Base-by-base conservation (phyloP, 2,797 vertebrate genomes). In the Pipistrellus pygmaeus region DNA sequence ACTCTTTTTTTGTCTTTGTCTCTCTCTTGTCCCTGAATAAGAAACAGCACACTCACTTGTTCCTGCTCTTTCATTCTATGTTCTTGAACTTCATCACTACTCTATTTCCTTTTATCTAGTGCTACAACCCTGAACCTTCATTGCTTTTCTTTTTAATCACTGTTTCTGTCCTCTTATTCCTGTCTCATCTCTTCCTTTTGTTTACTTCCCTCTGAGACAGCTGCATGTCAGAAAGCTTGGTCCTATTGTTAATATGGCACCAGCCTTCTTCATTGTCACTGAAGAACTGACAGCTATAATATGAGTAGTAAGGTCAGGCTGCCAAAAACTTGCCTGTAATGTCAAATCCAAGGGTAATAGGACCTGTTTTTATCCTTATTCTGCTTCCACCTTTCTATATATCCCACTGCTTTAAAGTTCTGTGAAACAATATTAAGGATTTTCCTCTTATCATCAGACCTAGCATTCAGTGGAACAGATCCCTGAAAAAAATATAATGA, bases 341-440 rank as follows among this genome's bases (percentile, higher is more conserved):
- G 46, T 64, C 60, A 83, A 38, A 86, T 30, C 1, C 23, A 85
- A 93, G 73, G 55, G 17, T 21, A 80, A 68, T 1, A 17, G 18
- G 7, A 17, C 69, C 48, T 81, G 32, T 15, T 80, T n/a, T 92
- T 35, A 81, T 75, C 20, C n/a, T 9, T 69, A 68, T 64, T 91
- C 14, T 51, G 25, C 23, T 90, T 91, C 30, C 18, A 57, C 85
- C 93, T 95, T 88, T 23, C 30, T 85, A 23, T 18, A n/a, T 30
- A 32, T 86, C 21, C 46, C 7, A 51, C 25, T 64, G 60, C 66
- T 96, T 94, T 91, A 89, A 84, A 90, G 14, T 95, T 89, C 66
- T 71, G 12, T 89, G 76, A 95, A 89, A 81, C 55, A 77, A 64
- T 27, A 85, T 91, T 95, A 84, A 76, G 73, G 62, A 91, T 95